Evolutionary conservation across 2,113 vertebrate genomes (phyloP).

Genomic region (Lipotes vexillifer): DNA sequence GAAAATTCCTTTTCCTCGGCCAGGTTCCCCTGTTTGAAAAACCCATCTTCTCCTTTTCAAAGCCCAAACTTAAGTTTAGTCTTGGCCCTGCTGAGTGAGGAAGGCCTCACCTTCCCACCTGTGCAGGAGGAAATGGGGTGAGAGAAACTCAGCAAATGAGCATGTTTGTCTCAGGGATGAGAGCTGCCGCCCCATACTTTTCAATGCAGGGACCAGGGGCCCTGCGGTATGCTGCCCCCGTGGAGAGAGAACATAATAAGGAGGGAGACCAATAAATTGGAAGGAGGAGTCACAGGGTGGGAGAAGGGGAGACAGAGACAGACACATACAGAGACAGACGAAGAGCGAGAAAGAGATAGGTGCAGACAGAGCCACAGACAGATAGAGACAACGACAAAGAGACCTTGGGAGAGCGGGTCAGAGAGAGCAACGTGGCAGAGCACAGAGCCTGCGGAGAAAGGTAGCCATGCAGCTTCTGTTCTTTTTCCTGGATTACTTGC

Average conservation of each 20-base stretch:
- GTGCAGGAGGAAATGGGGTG: not conserved
- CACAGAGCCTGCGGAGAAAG: not conserved
- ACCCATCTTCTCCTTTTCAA: not conserved
- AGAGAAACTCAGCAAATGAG: not conserved
- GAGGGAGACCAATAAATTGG: not conserved
- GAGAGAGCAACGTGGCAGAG: not conserved
- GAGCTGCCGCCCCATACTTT: not conserved
- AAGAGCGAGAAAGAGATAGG: not conserved
- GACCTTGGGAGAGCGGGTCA: not conserved
- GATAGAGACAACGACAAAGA: not conserved
- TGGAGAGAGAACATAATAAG: not conserved
- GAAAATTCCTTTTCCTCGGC: not conserved
- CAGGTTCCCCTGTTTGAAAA: not conserved
- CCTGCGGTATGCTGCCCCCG: not conserved
- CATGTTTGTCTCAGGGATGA: not conserved
- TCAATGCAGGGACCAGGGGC: not conserved
- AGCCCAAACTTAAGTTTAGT: not conserved
- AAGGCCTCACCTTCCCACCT: not conserved
- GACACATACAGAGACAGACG: not conserved
- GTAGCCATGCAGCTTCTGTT: not conserved
- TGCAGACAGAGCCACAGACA: not conserved
- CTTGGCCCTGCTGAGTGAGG: not conserved
- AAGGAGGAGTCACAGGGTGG: not conserved
- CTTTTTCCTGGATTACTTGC: not conserved
- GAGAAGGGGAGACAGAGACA: not conserved